Conservation (phyloP, 2,797 vertebrate species). For the Eulemur coronatus region DNA sequence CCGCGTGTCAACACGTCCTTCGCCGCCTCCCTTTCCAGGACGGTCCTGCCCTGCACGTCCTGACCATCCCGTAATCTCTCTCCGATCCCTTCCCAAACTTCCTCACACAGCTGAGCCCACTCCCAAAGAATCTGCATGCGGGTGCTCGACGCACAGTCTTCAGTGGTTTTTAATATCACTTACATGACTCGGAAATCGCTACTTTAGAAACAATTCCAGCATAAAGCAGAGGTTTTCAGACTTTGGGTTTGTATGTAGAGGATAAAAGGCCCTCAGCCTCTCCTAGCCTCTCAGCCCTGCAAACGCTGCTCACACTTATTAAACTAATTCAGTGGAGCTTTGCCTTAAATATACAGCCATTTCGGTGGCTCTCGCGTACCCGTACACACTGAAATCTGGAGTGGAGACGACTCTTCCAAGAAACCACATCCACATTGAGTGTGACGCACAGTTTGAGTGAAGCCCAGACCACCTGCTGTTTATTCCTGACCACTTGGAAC, state of each 20-base stretch:
- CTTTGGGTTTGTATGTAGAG: background rate
- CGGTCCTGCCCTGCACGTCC: background rate
- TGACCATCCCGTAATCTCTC: background rate
- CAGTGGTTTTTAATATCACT: conserved; percentile 10
- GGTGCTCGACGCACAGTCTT: background rate
- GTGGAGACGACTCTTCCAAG: too few relatives aligned
- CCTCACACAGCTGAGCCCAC: background rate
- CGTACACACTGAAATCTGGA: too few relatives aligned
- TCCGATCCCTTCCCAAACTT: conserved; percentile 3
- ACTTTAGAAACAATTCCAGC: conserved; percentile 36
- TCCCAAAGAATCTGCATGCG: conserved; percentile 7
- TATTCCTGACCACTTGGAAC: too few relatives aligned
- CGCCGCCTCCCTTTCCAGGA: background rate
- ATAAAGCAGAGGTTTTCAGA: conserved; percentile 16
- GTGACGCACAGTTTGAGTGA: too few relatives aligned
- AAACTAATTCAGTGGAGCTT: too few relatives aligned
- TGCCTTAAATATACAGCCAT: too few relatives aligned
- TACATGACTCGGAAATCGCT: background rate
- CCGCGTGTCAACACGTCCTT: background rate
- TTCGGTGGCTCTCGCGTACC: too few relatives aligned
- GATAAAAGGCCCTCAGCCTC: background rate
- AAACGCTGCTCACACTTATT: background rate
- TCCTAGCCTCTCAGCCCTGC: background rate
- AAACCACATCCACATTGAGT: too few relatives aligned
- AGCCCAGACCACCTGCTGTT: too few relatives aligned